phyloP scores from a whole-genome alignment of 2,888 invertebrate genomes.

The Sarcophaga rosellei region DNA sequence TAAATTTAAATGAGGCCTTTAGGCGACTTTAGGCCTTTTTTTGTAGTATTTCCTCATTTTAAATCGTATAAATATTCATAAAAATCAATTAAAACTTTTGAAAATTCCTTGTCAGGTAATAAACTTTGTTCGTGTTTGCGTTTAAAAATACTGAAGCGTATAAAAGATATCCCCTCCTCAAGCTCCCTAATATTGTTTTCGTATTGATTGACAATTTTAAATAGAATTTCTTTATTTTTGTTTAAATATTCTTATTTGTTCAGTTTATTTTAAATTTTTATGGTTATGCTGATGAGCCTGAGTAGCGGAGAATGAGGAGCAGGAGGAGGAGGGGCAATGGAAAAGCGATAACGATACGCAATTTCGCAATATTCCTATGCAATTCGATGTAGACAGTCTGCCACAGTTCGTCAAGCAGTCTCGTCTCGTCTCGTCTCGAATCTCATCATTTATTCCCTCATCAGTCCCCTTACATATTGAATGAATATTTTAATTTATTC shows the following conservation, averaged over 20 bases:
- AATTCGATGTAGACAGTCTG: neutral
- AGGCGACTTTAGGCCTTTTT: too few relatives aligned
- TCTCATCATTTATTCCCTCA: neutral
- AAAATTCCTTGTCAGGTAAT: too few relatives aligned
- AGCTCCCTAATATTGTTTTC: neutral
- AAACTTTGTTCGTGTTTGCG: too few relatives aligned
- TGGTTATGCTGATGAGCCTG: neutral
- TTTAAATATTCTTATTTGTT: neutral
- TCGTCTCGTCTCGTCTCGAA: neutral
- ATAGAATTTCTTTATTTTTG: neutral
- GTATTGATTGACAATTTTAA: neutral
- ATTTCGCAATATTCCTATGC: neutral
- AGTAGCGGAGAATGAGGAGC: too few relatives aligned
- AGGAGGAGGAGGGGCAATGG: too few relatives aligned
- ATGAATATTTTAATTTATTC: neutral
- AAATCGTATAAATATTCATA: too few relatives aligned
- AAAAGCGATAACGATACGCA: neutral
- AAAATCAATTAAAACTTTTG: too few relatives aligned
- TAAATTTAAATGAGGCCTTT: too few relatives aligned
- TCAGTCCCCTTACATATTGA: neutral
- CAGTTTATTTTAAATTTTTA: neutral
- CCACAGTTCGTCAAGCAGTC: neutral
- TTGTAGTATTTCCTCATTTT: too few relatives aligned
- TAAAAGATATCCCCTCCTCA: too few relatives aligned
- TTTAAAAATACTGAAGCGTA: too few relatives aligned